Evolutionary conservation across 1,140 invertebrate genomes (phyloP), one percentile per base, ranked within the genome.

Genomic region (Steinernema khuongi): DNA sequence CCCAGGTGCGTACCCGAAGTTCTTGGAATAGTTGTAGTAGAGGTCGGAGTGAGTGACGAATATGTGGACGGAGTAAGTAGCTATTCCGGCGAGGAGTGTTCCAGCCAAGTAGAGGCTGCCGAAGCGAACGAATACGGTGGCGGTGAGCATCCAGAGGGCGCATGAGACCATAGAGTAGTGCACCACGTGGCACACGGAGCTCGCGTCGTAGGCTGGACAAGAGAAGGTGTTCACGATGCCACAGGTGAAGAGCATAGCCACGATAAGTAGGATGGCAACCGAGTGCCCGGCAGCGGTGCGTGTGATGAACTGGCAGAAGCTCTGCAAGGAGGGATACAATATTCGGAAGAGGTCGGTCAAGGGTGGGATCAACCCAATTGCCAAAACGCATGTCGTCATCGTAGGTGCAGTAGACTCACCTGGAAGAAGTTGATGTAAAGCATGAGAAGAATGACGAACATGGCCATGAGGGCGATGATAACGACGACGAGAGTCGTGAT

Each of bases 181-280:
- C 2, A 81, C 73, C n/a, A 74, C 71, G 14, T 77, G 79, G 68
- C 82, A 83, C 19, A 77, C 76, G 1, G 74, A 68, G 29, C 68
- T 43, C 31, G 72, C 71, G 31, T 69, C 30, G 32, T 68, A 41
- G 22, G 81, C 41, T 17, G 81, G 81, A 72, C 81, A 82, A 0
- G 81, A 82, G 72, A 81, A 82, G 19, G 77, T 77, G 68, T 84
- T 85, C 0, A 85, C 82, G 19, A 85, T 77, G 67, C 84, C 82
- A 69, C 84, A 86, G n/a, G 79, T 74, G 69, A 79, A 84, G 2
- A 84, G 70, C 30, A 85, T 68, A 1, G 76, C 74, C 14, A 85
- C 60, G 26, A 84, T 77, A 11, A 84, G 67, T n/a, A 85, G 72
- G 31, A 84, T 82, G 18, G 82, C 73, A 41, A 84, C 74, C 26